Evolutionary conservation across 2,888 invertebrate genomes (phyloP).

Genomic region (Neoscelio sp.): DNA sequence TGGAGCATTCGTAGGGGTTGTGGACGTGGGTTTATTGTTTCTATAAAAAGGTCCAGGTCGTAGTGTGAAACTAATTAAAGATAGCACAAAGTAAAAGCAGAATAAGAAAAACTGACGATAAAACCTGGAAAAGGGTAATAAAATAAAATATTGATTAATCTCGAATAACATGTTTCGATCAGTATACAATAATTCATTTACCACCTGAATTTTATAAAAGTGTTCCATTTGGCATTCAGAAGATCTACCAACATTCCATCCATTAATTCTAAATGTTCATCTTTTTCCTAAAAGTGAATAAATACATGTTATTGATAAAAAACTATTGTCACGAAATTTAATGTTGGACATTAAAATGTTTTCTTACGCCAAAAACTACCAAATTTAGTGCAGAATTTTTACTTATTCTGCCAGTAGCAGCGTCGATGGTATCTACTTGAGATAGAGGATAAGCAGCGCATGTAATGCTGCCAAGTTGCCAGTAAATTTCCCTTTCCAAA

Average conservation of each 20-base stretch:
- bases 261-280: slow-evolving; percentile 96
- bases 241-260: slow-evolving; percentile 97
- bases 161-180: neutral
- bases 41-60: slow-evolving; percentile 89
- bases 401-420: slow-evolving; percentile 95
- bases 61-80: slow-evolving; percentile 93
- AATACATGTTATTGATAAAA: neutral
- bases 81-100: slow-evolving; percentile 94
- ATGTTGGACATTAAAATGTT: too few relatives aligned
- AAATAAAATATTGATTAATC: neutral
- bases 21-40: slow-evolving; percentile 28
- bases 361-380: slow-evolving; percentile 96
- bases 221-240: slow-evolving; percentile 98
- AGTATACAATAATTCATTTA: slow-evolving; percentile 1
- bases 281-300: slow-evolving; percentile 90
- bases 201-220: slow-evolving; percentile 93
- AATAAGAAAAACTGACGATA: slow-evolving; percentile 96
- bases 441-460: slow-evolving; percentile 98
- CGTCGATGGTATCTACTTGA: slow-evolving; percentile 97
- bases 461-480: slow-evolving; percentile 98
- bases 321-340: too few relatives aligned
- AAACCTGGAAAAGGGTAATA: slow-evolving; percentile 86
- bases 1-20: slow-evolving; percentile 20
- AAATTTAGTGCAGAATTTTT: slow-evolving; percentile 97
- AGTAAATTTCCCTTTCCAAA: slow-evolving; percentile 97